Evolutionary conservation across 2,797 vertebrate genomes (phyloP).

Genomic region (Pyrocephalus nanus): DNA sequence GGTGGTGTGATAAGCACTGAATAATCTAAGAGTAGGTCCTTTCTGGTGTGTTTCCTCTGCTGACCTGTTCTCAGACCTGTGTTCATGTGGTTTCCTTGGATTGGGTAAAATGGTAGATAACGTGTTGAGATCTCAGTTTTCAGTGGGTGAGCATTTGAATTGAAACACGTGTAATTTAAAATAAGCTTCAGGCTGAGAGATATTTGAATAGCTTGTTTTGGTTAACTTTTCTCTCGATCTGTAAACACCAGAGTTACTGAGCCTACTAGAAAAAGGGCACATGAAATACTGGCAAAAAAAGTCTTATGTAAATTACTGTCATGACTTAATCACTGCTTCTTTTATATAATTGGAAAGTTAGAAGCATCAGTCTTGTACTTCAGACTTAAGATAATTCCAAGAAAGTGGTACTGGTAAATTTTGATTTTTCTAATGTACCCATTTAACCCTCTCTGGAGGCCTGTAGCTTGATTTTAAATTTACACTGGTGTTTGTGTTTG

Average conservation of each 20-base stretch:
- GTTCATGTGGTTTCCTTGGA: background rate
- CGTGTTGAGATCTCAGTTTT: background rate
- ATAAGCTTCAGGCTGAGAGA: background rate
- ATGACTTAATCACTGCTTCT: background rate
- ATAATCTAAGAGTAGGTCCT: background rate
- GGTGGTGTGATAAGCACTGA: background rate
- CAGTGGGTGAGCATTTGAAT: background rate
- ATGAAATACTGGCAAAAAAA: background rate
- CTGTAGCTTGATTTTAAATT: background rate
- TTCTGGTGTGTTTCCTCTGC: background rate
- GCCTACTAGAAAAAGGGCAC: background rate
- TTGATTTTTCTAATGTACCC: background rate
- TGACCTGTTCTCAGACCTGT: background rate
- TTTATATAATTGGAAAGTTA: background rate
- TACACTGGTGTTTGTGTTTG: background rate
- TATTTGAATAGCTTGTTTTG: conserved; percentile 21
- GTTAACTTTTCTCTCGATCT: background rate
- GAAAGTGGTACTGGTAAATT: background rate
- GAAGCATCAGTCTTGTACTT: background rate
- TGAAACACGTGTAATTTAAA: background rate
- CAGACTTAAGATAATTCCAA: background rate
- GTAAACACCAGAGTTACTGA: background rate
- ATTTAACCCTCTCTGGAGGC: background rate
- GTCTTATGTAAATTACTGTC: background rate
- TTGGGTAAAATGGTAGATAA: background rate